A percentile compares a stretch with the other conserved stretches of the same genome.
Conservation (phyloP, 2,888 invertebrate species). For the Trichopria drosophilae region DNA sequence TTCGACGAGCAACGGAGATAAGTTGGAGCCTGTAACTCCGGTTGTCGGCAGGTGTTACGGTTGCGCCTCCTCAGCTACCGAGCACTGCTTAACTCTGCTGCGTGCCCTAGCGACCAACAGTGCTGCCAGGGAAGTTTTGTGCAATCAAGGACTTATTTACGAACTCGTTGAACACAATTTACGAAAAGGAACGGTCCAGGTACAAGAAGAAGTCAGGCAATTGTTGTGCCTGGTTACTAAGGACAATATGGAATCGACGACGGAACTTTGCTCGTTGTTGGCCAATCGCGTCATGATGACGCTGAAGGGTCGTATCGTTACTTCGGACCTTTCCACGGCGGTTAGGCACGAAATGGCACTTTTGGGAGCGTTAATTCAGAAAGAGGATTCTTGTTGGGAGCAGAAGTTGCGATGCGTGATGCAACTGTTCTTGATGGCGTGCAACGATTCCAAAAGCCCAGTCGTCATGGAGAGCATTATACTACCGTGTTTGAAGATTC, state of each 20-base stretch:
- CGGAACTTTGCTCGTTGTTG: slow-evolving; percentile 80
- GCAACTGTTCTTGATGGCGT: slow-evolving; percentile 81
- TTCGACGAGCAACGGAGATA: no score
- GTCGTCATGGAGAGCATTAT: slow-evolving; percentile 89
- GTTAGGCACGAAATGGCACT: slow-evolving; percentile 89
- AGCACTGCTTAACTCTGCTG: slow-evolving; percentile 89
- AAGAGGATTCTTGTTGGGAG: slow-evolving; percentile 96
- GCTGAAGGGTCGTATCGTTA: slow-evolving; percentile 74
- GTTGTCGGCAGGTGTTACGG: slow-evolving; percentile 76
- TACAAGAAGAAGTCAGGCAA: slow-evolving; percentile 87
- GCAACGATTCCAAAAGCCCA: slow-evolving; percentile 76
- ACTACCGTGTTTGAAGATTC: slow-evolving; percentile 88
- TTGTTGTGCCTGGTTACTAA: slow-evolving; percentile 85
- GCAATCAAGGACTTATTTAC: slow-evolving; percentile 83
- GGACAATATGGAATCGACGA: slow-evolving; percentile 81
- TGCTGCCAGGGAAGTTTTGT: slow-evolving; percentile 74
- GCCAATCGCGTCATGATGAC: slow-evolving; percentile 83
- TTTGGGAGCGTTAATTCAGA: slow-evolving; percentile 83
- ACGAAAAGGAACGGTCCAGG: slow-evolving; percentile 80
- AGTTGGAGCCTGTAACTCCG: slow-evolving; percentile 45
- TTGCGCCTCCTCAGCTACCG: slow-evolving; percentile 87
- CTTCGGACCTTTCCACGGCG: slow-evolving; percentile 72
- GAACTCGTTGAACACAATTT: slow-evolving; percentile 90
- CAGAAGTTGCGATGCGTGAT: slow-evolving; percentile 85
- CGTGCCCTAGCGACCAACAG: slow-evolving; percentile 84